Evolutionary conservation across 2,113 vertebrate genomes (phyloP).

Genomic region (Helogale parvula): DNA sequence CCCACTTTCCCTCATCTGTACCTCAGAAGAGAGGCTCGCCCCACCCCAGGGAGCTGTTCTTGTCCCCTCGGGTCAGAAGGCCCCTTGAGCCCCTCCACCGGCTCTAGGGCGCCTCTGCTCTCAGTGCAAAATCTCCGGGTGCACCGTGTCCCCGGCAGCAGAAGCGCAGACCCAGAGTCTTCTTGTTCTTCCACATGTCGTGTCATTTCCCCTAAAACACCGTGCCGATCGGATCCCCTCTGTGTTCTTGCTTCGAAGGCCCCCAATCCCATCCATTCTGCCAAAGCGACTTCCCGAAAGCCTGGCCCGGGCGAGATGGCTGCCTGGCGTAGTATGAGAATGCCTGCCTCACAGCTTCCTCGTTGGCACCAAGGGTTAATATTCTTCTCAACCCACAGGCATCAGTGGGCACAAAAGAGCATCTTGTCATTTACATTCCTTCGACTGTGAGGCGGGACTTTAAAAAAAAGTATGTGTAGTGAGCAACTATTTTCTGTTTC

Average conservation of each 20-base stretch:
- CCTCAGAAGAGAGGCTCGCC: not conserved
- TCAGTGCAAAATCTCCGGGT: not conserved
- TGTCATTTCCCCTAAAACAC: not conserved
- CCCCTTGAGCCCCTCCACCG: not conserved
- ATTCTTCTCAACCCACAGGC: not conserved
- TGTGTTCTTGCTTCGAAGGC: no score
- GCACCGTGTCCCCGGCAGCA: no score
- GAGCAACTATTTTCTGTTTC: not conserved
- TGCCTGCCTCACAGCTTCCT: not conserved
- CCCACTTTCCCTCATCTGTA: not conserved
- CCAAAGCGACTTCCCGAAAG: not conserved
- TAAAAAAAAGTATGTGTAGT: not conserved
- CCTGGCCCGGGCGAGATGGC: not conserved
- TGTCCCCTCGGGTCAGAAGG: not conserved
- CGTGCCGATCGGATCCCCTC: not conserved
- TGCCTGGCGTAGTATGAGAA: fast-evolving
- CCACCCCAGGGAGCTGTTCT: not conserved
- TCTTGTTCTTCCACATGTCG: not conserved
- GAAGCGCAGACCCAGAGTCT: not conserved
- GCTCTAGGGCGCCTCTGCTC: not conserved
- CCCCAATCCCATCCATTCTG: not conserved
- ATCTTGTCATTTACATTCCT: not conserved
- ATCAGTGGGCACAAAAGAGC: not conserved
- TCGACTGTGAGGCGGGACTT: not conserved
- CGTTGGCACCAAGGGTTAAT: not conserved